Evolutionary conservation across 1,140 invertebrate genomes (phyloP), one percentile per base, ranked within the genome.

Genomic region (Antheraea mylitta): DNA sequence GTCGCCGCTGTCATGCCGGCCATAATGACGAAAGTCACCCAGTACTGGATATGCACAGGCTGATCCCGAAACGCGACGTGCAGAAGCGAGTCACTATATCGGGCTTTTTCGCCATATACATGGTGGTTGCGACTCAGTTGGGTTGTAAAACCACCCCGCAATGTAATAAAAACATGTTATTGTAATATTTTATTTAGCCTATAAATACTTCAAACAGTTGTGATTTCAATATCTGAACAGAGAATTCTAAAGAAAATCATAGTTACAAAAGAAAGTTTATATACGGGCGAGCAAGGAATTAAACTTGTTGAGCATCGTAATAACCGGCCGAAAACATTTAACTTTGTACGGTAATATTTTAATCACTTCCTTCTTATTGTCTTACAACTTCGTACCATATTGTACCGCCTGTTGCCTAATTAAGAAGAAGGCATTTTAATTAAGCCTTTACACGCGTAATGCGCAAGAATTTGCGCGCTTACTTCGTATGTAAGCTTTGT

Each of bases 261-360:
- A 10, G 7, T 42, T 42, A 16, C 1, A 53, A 53, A 53, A 13
- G 16, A 53, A 53, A 13, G 5, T 53, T 53, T 65, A 48, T 38
- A 10, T 42, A 66, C 64, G 13, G 19, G 16, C 16, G 18, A 67
- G 6, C 16, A 53, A 58, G 30, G 72, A 78, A 79, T 75, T 71
- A 77, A 83, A 86, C 86, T 86, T 87, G 83, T 89, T 86, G 83
- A 86, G 76, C 80, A 69, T 70, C 58, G 67, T 76, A 79, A 82
- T 82, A 78, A 81, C 73, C 79, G 81, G 78, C 75, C 73, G 76
- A 84, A 87, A 86, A 81, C 79, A 83, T 82, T 79, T 80, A 79
- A 88, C 81, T 87, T 84, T 81, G 82, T 82, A 83, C 81, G 80
- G 78, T 85, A 83, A 90, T 90, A 85, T 89, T 89, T 87, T 89